Base-by-base conservation (phyloP, 2,888 invertebrate species). In the Eupithecia tripunctaria region DNA sequence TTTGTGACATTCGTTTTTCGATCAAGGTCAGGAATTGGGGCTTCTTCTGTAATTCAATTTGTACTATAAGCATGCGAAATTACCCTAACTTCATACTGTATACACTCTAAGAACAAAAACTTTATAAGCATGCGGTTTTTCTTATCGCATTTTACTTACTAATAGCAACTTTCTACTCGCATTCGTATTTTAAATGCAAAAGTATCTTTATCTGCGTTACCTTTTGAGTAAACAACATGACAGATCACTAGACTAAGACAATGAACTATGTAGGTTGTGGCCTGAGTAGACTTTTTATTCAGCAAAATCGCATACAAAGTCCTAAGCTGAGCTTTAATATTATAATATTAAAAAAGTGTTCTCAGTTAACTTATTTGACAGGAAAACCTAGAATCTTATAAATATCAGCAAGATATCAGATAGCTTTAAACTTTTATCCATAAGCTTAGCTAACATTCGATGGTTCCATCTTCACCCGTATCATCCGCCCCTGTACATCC, bases 401-500 rank as follows among this genome's bases (percentile, higher is more conserved):
- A 51, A 51, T 51, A 21, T 51, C 10, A 2, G 47, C 21, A 47
- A n/a, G 21, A 47, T n/a, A 47, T 2, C 47, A 47, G n/a, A n/a
- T 47, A 21, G 51, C 51, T 21, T 51, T 12, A 21, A 51, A 21
- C 21, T 51, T 51, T 51, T 21, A 56, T 56, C 56, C 56, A n/a
- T 25, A 14, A 51, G 25, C 56, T 56, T 56, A 12, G 25, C 8
- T 25, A 25, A 2, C 12, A 51, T 4, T 25, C 7, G 21, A 12
- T 51, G 10, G 12, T 25, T 21, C 21, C 12, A 56, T 25, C 56
- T 56, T 56, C 12, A 25, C 29, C 32, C 36, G 36, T 32, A 63
- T 72, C 75, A 80, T 75, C 82, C 81, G 74, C 75, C 86, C 82
- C 88, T 86, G 86, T 71, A 79, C 80, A 81, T 79, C 86, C 85